Percentiles rank a stretch among this genome's conserved stretches.
Evolutionary conservation across 2,888 invertebrate genomes (phyloP).

Genomic region (Tipula helvola): DNA sequence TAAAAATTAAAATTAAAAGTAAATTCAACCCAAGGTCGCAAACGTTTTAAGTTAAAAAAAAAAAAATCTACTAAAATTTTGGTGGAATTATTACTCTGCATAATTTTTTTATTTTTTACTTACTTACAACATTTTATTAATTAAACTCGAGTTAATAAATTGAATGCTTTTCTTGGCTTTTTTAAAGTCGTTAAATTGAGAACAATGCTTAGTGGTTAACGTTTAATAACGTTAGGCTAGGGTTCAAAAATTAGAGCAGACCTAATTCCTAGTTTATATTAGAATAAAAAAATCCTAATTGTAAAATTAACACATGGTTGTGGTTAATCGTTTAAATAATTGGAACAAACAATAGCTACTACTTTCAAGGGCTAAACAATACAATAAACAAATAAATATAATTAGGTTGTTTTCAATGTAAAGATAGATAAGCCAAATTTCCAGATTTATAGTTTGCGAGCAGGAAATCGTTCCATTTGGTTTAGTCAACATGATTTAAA

Average conservation of each 20-base stretch:
- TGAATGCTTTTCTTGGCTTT: neutral
- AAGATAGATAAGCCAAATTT: too few relatives aligned
- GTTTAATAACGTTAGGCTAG: neutral
- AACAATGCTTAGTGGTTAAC: neutral
- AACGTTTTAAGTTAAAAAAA: neutral
- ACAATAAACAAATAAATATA: too few relatives aligned
- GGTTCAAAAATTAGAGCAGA: neutral
- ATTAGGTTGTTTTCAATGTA: too few relatives aligned
- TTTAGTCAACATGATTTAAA: too few relatives aligned
- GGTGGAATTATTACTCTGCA: neutral
- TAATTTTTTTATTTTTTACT: neutral
- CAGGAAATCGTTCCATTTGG: too few relatives aligned
- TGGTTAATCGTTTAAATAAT: too few relatives aligned
- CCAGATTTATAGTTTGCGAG: too few relatives aligned
- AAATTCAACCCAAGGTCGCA: neutral
- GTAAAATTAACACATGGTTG: too few relatives aligned
- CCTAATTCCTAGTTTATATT: too few relatives aligned
- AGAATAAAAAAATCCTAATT: too few relatives aligned
- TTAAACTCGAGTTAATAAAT: neutral
- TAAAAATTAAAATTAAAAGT: neutral
- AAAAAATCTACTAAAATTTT: neutral
- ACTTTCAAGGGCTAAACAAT: too few relatives aligned
- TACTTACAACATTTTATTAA: neutral
- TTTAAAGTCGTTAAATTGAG: neutral
- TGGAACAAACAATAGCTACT: too few relatives aligned